Percentiles rank a stretch among this genome's conserved stretches.
These are phyloP conservation scores for Tetramorium simillimum DNA, from an alignment of 1,140 invertebrate genomes.

Conservation along the genomic window DNA sequence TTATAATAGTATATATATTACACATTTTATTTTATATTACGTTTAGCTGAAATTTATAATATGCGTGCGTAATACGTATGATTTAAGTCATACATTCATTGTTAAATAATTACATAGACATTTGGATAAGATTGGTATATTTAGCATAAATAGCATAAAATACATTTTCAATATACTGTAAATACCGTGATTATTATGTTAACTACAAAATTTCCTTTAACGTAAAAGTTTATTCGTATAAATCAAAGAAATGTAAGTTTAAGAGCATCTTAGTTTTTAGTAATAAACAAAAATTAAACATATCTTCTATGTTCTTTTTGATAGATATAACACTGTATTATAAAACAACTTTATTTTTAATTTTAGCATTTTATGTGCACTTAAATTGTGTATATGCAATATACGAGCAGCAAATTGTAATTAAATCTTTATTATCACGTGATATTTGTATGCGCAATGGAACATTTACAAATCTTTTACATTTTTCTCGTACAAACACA, in stretches of 20 bases:
- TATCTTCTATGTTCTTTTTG: not conserved
- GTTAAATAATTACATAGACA: slow-evolving; percentile 6
- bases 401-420: slow-evolving; percentile 27
- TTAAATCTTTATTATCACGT: slow-evolving; percentile 17
- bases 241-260: slow-evolving; percentile 26
- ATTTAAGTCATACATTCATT: slow-evolving; percentile 27
- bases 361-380: slow-evolving; percentile 16
- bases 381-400: slow-evolving; percentile 38
- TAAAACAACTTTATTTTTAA: slow-evolving; percentile 62
- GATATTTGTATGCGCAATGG: not conserved
- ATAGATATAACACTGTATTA: slow-evolving; percentile 24
- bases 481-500: slow-evolving; percentile 41
- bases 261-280: not conserved
- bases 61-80: slow-evolving; percentile 17
- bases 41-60: slow-evolving; percentile 32
- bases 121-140: slow-evolving; percentile 27
- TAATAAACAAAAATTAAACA: slow-evolving; percentile 23
- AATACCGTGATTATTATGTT: slow-evolving; percentile 7
- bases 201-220: slow-evolving; percentile 32
- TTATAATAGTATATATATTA: too few relatives aligned
- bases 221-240: slow-evolving; percentile 29
- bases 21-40: slow-evolving; percentile 14
- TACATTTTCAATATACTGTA: slow-evolving; percentile 39
- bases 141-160: slow-evolving; percentile 10
- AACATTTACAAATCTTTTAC: slow-evolving; percentile 53